These are phyloP conservation scores for Coelopa frigida DNA, from an alignment of 1,140 invertebrate species.

Conservation along the genomic window DNA sequence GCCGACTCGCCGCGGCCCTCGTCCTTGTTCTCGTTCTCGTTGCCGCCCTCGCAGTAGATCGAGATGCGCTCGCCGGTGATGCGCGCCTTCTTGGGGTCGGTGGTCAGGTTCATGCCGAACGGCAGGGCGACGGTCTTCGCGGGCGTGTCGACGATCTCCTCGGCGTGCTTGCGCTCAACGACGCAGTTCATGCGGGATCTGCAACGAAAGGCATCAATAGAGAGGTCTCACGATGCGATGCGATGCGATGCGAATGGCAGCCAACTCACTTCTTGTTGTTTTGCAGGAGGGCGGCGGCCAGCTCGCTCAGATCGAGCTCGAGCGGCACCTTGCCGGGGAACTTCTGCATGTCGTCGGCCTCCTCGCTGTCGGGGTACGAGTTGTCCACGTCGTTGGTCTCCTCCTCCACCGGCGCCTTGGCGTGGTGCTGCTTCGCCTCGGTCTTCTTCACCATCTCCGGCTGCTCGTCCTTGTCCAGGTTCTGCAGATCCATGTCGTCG, in stretches of 20 bases:
- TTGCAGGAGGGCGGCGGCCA: conserved; percentile 66
- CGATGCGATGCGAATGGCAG: not conserved
- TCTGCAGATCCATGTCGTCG: conserved; percentile 35
- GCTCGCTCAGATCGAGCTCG: conserved; percentile 70
- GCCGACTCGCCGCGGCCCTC: conserved; percentile 20
- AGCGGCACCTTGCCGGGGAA: conserved; percentile 69
- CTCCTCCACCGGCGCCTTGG: conserved; percentile 17
- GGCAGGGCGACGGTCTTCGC: conserved; percentile 56
- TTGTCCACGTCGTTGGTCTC: conserved; percentile 31
- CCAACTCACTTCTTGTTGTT: conserved; percentile 64
- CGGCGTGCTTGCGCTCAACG: conserved; percentile 73
- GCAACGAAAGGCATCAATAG: not conserved
- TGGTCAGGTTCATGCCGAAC: conserved; percentile 62
- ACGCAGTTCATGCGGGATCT: conserved; percentile 78
- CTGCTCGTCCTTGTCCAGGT: conserved; percentile 26
- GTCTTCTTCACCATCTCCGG: conserved; percentile 27
- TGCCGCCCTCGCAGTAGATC: conserved; percentile 76
- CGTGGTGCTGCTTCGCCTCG: conserved; percentile 19
- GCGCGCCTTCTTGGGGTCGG: conserved; percentile 63
- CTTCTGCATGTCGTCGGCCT: conserved; percentile 51
- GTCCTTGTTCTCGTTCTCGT: conserved; percentile 52
- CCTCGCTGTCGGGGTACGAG: conserved; percentile 38
- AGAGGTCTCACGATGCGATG: not conserved
- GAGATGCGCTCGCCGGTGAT: conserved; percentile 76
- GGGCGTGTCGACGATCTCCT: conserved; percentile 71